A percentile compares a stretch with the other conserved stretches of the same genome.
These are phyloP conservation scores for Hemicrepidius hirtus DNA, from an alignment of 2,888 invertebrate genomes.

Conservation along the genomic window DNA sequence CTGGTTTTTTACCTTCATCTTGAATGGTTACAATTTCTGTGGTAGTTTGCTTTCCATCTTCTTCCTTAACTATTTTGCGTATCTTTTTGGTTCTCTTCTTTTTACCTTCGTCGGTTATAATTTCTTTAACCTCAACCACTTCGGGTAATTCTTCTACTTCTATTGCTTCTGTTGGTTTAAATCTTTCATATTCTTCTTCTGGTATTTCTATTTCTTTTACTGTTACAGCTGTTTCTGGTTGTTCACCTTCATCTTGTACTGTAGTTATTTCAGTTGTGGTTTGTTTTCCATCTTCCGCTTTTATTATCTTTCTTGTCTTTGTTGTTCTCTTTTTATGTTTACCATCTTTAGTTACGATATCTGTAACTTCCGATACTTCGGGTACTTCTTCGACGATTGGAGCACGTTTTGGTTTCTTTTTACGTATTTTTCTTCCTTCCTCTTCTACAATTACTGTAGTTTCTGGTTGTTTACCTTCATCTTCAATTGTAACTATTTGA, in stretches of 20 bases:
- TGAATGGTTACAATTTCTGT: slow-evolving; percentile 63
- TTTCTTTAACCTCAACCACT: slow-evolving; percentile 58
- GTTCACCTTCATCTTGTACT: slow-evolving; percentile 62
- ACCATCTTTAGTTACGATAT: slow-evolving; percentile 59
- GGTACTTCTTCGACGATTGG: slow-evolving; percentile 63
- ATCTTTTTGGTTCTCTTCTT: slow-evolving; percentile 65
- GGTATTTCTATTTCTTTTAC: slow-evolving; percentile 44
- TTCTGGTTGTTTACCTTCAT: slow-evolving; percentile 64
- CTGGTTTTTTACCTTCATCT: slow-evolving; percentile 61
- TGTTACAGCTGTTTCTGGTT: slow-evolving; percentile 36
- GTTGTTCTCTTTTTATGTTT: slow-evolving; percentile 59
- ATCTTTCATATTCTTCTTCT: slow-evolving; percentile 56
- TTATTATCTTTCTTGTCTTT: slow-evolving; percentile 64
- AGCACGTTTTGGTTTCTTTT: slow-evolving; percentile 57
- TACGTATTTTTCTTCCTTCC: slow-evolving; percentile 2
- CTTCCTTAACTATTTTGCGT: slow-evolving; percentile 66
- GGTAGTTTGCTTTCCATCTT: slow-evolving; percentile 60
- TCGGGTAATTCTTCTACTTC: slow-evolving; percentile 58
- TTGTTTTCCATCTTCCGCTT: slow-evolving; percentile 63
- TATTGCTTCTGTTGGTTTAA: slow-evolving; percentile 61
- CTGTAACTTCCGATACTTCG: slow-evolving; percentile 60
- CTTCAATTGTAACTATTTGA: slow-evolving; percentile 69
- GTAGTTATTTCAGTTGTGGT: slow-evolving; percentile 67
- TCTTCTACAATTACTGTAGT: slow-evolving; percentile 58
- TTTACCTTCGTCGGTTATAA: slow-evolving; percentile 46